Percentiles rank a stretch among this genome's conserved stretches.
These are phyloP conservation scores for Heliconius congener DNA, from an alignment of 1,140 invertebrate species.

Conservation along the genomic window DNA sequence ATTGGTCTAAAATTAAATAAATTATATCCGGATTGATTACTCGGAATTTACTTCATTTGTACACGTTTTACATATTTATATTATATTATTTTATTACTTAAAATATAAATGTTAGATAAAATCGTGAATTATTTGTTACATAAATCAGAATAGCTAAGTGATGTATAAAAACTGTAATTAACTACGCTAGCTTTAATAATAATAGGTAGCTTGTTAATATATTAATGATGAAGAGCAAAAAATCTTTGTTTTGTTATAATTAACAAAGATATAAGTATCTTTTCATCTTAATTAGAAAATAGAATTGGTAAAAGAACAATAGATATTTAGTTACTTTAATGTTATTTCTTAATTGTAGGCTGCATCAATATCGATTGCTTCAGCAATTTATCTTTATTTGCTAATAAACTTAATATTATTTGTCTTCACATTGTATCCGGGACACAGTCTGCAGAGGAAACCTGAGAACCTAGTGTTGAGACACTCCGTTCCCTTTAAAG, in stretches of 20 bases:
- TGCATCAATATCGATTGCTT: too few relatives aligned
- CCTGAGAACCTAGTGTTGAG: too few relatives aligned
- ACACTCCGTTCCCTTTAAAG: too few relatives aligned
- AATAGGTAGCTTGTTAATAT: not conserved
- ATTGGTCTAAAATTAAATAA: not conserved
- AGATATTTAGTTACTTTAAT: too few relatives aligned
- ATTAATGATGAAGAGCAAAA: not conserved
- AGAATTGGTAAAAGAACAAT: too few relatives aligned
- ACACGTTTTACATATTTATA: constrained; percentile 1
- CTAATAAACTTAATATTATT: too few relatives aligned
- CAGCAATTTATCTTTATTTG: too few relatives aligned
- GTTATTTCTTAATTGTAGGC: too few relatives aligned
- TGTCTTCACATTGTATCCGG: too few relatives aligned
- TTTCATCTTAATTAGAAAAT: too few relatives aligned
- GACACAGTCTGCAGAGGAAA: too few relatives aligned
- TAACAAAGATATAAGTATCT: not conserved
- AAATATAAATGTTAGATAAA: not conserved
- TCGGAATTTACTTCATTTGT: constrained; percentile 9
- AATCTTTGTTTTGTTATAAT: not conserved
- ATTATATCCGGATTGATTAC: constrained; percentile 14
- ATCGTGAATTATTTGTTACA: not conserved
- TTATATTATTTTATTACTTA: not conserved
- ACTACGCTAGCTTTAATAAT: constrained; percentile 2
- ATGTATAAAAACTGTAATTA: constrained; percentile 7
- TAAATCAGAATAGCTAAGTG: not conserved